Evolutionary conservation across 2,797 vertebrate species (phyloP).

Genomic region (Hapalemur alaotrensis): DNA sequence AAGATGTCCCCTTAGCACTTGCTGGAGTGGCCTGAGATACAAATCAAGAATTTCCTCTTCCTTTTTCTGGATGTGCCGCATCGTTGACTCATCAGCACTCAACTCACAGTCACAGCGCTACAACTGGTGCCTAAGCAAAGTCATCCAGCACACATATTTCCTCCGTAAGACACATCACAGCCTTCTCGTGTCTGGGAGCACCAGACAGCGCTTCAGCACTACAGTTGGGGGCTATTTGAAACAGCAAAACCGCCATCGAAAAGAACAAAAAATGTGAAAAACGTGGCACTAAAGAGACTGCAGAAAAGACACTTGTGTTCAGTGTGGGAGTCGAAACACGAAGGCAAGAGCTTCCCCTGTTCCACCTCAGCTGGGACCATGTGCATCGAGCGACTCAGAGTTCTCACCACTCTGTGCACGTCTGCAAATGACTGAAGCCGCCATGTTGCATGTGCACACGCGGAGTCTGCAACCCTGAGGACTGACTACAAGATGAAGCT

Average conservation of each 20-base stretch:
- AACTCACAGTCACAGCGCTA: no score
- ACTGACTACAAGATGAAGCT: no score
- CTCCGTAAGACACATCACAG: not conserved
- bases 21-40: no score
- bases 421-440: not conserved
- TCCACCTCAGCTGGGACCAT: not conserved
- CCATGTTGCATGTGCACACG: not conserved
- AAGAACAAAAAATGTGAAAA: not conserved
- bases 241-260: not conserved
- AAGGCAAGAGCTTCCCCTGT: not conserved
- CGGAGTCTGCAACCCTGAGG: not conserved
- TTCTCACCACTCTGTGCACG: not conserved
- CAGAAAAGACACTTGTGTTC: not conserved
- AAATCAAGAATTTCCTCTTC: not conserved
- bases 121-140: not conserved
- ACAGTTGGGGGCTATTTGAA: not conserved
- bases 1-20: not conserved
- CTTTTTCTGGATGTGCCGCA: not conserved
- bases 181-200: no score
- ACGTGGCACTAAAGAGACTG: not conserved
- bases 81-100: accelerated
- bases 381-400: not conserved
- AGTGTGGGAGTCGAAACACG: not conserved
- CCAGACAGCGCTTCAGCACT: not conserved
- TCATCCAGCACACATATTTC: not conserved